Evolutionary conservation across 2,113 vertebrate genomes (phyloP).

Genomic region (Podarcis raffonei): DNA sequence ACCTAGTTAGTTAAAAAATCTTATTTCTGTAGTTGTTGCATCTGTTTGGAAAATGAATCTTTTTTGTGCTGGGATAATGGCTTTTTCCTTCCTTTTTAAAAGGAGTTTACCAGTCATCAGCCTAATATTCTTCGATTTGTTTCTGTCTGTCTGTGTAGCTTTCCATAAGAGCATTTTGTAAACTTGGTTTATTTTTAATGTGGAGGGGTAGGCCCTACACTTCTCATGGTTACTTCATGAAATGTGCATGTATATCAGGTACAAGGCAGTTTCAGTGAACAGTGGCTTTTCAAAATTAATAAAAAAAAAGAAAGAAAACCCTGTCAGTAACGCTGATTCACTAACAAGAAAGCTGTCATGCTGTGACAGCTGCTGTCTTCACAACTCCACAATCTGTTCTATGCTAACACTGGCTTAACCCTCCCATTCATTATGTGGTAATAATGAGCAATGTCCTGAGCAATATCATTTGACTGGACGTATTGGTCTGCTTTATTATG

Average conservation of each 20-base stretch:
- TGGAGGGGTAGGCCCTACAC: slow-evolving; percentile 38
- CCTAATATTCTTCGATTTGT: not conserved
- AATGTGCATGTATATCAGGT: slow-evolving; percentile 72
- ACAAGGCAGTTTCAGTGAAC: slow-evolving; percentile 69
- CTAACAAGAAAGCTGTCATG: slow-evolving; percentile 80
- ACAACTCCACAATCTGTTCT: slow-evolving; percentile 78
- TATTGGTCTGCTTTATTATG: slow-evolving; percentile 55
- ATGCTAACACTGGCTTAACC: slow-evolving; percentile 75
- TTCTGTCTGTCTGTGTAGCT: not conserved
- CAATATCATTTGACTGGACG: slow-evolving; percentile 47
- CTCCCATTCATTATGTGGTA: slow-evolving; percentile 72
- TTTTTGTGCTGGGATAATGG: fast-evolving
- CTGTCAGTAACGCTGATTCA: slow-evolving; percentile 78
- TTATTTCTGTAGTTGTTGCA: not conserved
- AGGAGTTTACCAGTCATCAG: fast-evolving
- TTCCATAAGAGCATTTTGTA: not conserved
- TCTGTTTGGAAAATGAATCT: not conserved
- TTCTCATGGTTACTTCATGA: slow-evolving; percentile 53
- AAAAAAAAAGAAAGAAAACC: slow-evolving; percentile 13
- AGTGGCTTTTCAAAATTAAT: slow-evolving; percentile 76
- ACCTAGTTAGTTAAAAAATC: not conserved
- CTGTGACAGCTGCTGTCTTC: slow-evolving; percentile 79
- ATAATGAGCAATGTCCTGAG: slow-evolving; percentile 72
- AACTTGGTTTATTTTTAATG: slow-evolving; percentile 48
- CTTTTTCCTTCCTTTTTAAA: not conserved